These are phyloP conservation scores for Ostrea edulis DNA, from an alignment of 1,140 invertebrate species.

Conservation along the genomic window DNA sequence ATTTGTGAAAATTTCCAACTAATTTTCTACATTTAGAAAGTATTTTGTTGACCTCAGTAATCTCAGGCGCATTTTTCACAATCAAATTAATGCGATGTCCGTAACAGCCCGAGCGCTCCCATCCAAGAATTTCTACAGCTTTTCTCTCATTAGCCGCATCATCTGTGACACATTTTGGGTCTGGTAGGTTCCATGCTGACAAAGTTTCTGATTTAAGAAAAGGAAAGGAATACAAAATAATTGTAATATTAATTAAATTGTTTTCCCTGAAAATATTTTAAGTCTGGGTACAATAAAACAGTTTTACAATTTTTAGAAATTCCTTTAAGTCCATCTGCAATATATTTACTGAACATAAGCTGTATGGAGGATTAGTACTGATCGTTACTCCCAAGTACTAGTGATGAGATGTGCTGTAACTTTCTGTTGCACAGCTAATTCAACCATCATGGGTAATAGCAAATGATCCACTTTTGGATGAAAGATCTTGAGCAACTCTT, in stretches of 20 bases:
- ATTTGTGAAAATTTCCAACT: slow-evolving; percentile 41
- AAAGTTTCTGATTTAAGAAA: neutral
- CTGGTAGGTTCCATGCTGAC: slow-evolving; percentile 33
- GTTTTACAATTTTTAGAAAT: neutral
- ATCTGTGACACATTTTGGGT: slow-evolving; percentile 34
- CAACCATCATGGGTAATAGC: slow-evolving; percentile 40
- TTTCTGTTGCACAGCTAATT: slow-evolving; percentile 43
- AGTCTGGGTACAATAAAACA: neutral
- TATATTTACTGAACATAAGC: slow-evolving; percentile 39
- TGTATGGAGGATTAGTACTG: slow-evolving; percentile 31
- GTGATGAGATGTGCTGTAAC: slow-evolving; percentile 43
- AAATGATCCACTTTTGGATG: neutral
- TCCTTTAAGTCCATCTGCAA: slow-evolving; percentile 31
- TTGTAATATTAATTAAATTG: neutral
- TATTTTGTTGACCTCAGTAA: slow-evolving; percentile 26
- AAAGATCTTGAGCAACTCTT: neutral
- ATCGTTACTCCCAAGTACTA: slow-evolving; percentile 14
- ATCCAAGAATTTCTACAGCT: slow-evolving; percentile 32
- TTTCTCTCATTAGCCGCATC: slow-evolving; percentile 45
- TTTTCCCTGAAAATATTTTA: no score
- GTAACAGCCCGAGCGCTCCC: slow-evolving; percentile 46
- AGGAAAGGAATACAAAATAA: neutral
- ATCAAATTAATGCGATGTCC: slow-evolving; percentile 51
- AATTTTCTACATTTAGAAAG: slow-evolving; percentile 36
- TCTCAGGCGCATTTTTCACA: slow-evolving; percentile 35